Conservation (phyloP, 2,113 vertebrate species). For the Calyptomena viridis region DNA sequence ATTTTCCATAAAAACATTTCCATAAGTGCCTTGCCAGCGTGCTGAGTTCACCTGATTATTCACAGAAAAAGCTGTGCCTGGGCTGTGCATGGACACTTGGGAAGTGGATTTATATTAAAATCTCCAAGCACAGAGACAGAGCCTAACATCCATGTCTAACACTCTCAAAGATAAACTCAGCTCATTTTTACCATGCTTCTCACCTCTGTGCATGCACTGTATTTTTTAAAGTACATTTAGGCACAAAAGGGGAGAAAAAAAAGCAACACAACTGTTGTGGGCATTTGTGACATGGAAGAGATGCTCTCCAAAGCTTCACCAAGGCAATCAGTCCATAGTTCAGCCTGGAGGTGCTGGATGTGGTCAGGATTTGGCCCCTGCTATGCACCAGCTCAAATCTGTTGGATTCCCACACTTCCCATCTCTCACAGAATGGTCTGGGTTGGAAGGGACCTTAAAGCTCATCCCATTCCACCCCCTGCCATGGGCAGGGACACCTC, state of each 20-base stretch:
- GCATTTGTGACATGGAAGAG: not conserved
- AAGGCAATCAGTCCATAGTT: not conserved
- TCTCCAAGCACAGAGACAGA: not conserved
- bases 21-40: not conserved
- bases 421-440: too few relatives aligned
- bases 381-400: not conserved
- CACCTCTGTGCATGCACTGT: not conserved
- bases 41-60: not conserved
- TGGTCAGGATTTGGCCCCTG: not conserved
- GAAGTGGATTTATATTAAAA: not conserved
- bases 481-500: too few relatives aligned
- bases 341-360: not conserved
- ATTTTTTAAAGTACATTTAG: not conserved
- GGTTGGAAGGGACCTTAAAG: too few relatives aligned
- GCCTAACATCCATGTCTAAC: not conserved
- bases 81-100: not conserved
- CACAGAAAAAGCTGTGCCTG: not conserved
- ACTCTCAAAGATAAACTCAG: too few relatives aligned
- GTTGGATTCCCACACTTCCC: not conserved
- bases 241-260: not conserved
- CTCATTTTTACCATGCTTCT: not conserved
- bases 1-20: not conserved
- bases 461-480: too few relatives aligned
- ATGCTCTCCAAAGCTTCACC: not conserved
- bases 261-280: accelerated